Conservation (phyloP, 2,888 invertebrate genomes). For the Ganaspis brasiliensis region DNA sequence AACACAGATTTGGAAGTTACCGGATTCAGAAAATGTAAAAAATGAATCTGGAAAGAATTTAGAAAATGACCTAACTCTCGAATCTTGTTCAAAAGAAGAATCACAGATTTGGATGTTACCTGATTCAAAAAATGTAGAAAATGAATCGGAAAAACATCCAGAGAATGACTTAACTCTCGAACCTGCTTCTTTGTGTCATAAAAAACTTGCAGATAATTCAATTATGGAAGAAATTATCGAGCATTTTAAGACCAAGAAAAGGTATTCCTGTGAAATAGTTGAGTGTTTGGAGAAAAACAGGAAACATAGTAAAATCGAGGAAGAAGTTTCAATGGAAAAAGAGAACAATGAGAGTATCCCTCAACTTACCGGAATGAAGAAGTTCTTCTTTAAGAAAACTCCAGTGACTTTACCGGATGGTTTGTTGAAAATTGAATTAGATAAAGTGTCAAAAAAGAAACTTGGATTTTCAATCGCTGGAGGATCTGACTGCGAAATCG, state of each 20-base stretch:
- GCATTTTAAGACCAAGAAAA: not conserved
- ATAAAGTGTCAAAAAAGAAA: slow-evolving; percentile 84
- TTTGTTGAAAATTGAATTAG: slow-evolving; percentile 79
- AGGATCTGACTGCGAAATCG: slow-evolving; percentile 84
- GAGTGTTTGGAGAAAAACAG: slow-evolving; percentile 69
- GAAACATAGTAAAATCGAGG: slow-evolving; percentile 56
- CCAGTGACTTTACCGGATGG: slow-evolving; percentile 66
- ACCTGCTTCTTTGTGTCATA: too few relatives aligned
- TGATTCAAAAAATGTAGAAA: too few relatives aligned
- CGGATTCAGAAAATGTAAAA: not conserved
- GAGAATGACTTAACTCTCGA: too few relatives aligned
- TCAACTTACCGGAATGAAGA: slow-evolving; percentile 80
- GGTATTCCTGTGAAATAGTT: slow-evolving; percentile 64
- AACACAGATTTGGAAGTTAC: slow-evolving; percentile 69
- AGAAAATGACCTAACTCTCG: not conserved
- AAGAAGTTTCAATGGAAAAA: slow-evolving; percentile 65
- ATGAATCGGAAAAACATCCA: too few relatives aligned
- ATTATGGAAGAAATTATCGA: slow-evolving; percentile 12
- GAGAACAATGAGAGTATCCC: slow-evolving; percentile 6
- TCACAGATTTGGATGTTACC: too few relatives aligned
- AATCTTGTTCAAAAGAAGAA: too few relatives aligned
- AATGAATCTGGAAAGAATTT: not conserved
- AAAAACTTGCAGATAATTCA: not conserved
- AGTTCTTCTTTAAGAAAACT: slow-evolving; percentile 77
- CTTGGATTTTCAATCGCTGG: slow-evolving; percentile 86